Evolutionary conservation across 2,888 invertebrate species (phyloP), one percentile per base, ranked within the genome.

Genomic region (Cynaeus angustus): DNA sequence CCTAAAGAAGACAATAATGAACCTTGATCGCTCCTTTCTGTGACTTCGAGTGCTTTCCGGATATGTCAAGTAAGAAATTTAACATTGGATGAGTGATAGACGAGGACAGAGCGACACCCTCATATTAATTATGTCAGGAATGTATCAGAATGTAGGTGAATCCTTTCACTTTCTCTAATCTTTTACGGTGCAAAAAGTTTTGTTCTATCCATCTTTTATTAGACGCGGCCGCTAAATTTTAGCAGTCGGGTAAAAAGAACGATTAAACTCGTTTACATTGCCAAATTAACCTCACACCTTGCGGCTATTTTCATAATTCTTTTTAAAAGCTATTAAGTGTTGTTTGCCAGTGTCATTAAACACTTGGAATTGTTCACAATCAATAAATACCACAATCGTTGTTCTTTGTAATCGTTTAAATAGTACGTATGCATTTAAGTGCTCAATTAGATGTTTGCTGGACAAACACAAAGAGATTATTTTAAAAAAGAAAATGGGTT

Each of bases 101-200:
- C 66, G 66, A 66, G 66, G 66, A 58, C 66, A 50, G 9, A 38
- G 37, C 56, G 66, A 66, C 66, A 66, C 56, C 66, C 56, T 30
- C 66, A 66, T 45, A 26, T 50, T 65, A 65, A 65, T 58, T 48
- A 66, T 66, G 12, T 26, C 10, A 30, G 65, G 65, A 50, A 53
- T 62, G 62, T 38, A 62, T 50, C 50, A 48, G 43, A 65, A 65
- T 66, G 46, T 56, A 66, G 66, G 38, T 66, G 66, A 56, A 50
- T 58, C 66, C 66, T 66, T 45, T 66, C 66, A 66, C 66, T 66
- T 66, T 66, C 62, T 62, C 50, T 37, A 12, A 45, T 37, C 10
- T 33, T 33, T 26, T 14, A n/a, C 14, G 37, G 33, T 52, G 52
- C 52, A 52, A 52, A 33, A 52, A n/a, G 28, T 52, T 30, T 52